Conservation (phyloP, 2,888 invertebrate genomes). For the Rhamnusium bicolor region DNA sequence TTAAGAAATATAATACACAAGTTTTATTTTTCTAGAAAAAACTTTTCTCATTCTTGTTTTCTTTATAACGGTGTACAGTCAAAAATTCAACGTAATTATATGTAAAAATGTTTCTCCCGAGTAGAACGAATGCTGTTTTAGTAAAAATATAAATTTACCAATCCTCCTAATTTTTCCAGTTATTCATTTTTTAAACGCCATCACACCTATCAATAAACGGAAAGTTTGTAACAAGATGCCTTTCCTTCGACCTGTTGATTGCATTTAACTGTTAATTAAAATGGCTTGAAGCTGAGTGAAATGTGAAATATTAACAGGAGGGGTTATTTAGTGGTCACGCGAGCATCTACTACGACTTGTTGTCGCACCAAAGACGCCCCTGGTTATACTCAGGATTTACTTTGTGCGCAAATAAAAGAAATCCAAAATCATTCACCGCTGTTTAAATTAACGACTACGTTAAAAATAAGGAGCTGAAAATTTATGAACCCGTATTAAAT, state of each 20-base stretch:
- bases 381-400: slow-evolving; percentile 43
- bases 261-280: slow-evolving; percentile 57
- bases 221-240: slow-evolving; percentile 6
- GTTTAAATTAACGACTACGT: slow-evolving; percentile 32
- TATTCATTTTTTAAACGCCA: neutral
- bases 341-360: slow-evolving; percentile 47
- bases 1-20: no score
- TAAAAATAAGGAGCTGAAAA: slow-evolving; percentile 23
- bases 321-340: slow-evolving; percentile 56
- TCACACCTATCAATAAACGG: neutral
- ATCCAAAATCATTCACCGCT: slow-evolving; percentile 24
- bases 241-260: slow-evolving; percentile 49
- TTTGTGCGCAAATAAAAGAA: slow-evolving; percentile 39
- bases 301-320: slow-evolving; percentile 55
- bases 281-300: slow-evolving; percentile 49
- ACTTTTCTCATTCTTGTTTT: no score
- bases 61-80: no score
- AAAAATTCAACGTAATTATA: no score
- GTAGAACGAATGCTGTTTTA: no score
- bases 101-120: no score
- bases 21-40: no score
- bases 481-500: slow-evolving; percentile 16
- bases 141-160: neutral
- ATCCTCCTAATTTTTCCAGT: neutral
- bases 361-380: slow-evolving; percentile 49